Percentiles rank a stretch among this genome's conserved stretches.
Evolutionary conservation across 2,888 invertebrate genomes (phyloP).

Genomic region (Stenurella melanura): DNA sequence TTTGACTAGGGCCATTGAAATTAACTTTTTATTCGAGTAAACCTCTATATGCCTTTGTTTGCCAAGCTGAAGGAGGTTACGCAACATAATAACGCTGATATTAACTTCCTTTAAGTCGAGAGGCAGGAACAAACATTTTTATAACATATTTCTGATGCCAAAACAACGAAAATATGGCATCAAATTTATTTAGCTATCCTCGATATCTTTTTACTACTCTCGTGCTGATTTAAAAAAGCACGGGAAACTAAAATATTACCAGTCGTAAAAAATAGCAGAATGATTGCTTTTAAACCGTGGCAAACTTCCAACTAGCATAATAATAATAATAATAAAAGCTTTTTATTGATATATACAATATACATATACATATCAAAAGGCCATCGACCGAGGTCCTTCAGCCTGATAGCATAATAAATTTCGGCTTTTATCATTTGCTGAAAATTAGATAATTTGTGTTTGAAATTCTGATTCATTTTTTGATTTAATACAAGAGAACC

Average conservation of each 20-base stretch:
- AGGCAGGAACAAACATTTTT: conserved; percentile 15
- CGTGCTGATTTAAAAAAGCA: conserved; percentile 4
- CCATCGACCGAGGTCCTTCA: too few species aligned
- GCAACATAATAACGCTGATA: background rate
- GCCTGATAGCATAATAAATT: conserved; percentile 6
- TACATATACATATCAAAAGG: too few species aligned
- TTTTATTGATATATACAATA: too few species aligned
- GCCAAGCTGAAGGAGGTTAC: background rate
- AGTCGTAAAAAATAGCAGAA: conserved; percentile 11
- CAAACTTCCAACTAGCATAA: background rate
- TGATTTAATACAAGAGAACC: background rate
- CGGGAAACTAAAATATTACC: background rate
- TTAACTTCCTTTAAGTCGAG: conserved; percentile 21
- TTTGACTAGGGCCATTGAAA: background rate
- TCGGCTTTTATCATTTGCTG: background rate
- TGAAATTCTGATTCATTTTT: background rate
- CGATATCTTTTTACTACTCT: conserved; percentile 3
- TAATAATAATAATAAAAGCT: too few species aligned
- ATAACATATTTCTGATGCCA: conserved; percentile 30
- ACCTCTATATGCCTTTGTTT: conserved; percentile 11
- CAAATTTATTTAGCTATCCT: conserved; percentile 9
- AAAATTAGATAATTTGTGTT: conserved; percentile 4
- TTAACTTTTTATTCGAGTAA: conserved; percentile 6
- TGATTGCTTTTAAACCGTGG: conserved; percentile 4
- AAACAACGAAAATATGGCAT: conserved; percentile 20